Conservation (phyloP, 2,888 invertebrate genomes). For the Allolobophora icterica region DNA sequence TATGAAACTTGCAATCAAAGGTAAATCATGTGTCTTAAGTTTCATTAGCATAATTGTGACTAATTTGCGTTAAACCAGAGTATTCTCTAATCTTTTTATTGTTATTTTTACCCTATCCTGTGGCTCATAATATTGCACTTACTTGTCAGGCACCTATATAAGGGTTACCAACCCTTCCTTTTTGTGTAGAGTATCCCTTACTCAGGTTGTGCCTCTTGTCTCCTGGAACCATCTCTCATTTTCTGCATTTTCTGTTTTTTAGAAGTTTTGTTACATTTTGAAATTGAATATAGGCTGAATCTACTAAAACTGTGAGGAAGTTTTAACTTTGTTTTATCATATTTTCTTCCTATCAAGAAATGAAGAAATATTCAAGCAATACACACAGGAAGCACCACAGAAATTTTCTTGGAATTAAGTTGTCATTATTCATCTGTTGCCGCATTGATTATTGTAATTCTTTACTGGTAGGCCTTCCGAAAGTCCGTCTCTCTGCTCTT, state of each 20-base stretch:
- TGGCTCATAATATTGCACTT: not conserved
- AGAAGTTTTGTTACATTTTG: not conserved
- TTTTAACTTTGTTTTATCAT: too few species aligned
- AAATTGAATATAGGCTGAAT: not conserved
- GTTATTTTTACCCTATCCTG: not conserved
- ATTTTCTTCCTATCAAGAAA: too few species aligned
- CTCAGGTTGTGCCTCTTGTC: not conserved
- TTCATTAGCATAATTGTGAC: too few species aligned
- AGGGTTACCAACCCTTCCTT: not conserved
- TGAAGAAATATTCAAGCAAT: too few species aligned
- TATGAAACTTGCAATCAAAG: slow-evolving; percentile 57
- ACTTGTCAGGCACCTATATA: not conserved
- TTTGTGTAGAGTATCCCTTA: not conserved
- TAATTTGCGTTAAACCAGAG: too few species aligned
- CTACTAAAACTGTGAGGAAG: too few species aligned
- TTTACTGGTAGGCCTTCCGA: too few species aligned
- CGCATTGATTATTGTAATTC: too few species aligned
- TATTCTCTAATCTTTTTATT: not conserved
- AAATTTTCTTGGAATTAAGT: too few species aligned
- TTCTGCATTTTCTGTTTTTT: not conserved
- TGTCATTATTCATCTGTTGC: too few species aligned
- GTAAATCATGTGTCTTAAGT: not conserved
- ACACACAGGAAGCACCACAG: too few species aligned
- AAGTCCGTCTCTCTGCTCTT: too few species aligned
- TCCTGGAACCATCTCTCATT: not conserved